Base-by-base conservation (phyloP, 2,888 invertebrate species). In the Rotaria macrura region DNA sequence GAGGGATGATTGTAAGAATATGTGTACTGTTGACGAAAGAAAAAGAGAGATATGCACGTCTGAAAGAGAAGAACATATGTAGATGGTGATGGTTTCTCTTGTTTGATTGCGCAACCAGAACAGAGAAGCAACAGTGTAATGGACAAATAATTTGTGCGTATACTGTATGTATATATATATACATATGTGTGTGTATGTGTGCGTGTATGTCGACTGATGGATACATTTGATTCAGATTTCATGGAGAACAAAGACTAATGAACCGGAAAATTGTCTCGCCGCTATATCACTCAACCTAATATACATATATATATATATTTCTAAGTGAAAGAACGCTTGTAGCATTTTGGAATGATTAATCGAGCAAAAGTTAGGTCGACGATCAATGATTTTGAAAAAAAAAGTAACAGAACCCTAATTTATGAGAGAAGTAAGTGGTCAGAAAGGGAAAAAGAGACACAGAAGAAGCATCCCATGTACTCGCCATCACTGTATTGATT, bases 201-300 rank as follows among this genome's bases (percentile, higher is more conserved):
- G 23, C 38, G 14, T 12, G 23, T 40, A 79, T 40, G 40, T 40
- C 43, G 25, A 79, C 43, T 7, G n/a, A 43, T 40, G 74, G 38
- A 79, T 79, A 79, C 43, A n/a, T 79, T 79, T 79, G 40, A 43
- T 40, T 79, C n/a, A 79, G 79, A 43, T 79, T 79, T 79, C 43
- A 79, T 38, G 34, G 34, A 65, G 65, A 65, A 38, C 65, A 65
- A 43, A 34, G 43, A 79, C 79, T 79, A 79, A 79, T 79, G 79
- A 79, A 79, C 20, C 79, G 79, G 25, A 79, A 43, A 79, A 43
- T 79, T 43, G 43, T 79, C 43, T 79, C 34, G 65, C 34, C 65
- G 17, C 34, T 65, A 65, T 34, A 20, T 65, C 34, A 79, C 79
- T 43, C 43, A 79, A 40, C 43, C 38, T 23, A 79, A 79, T 79